Conservation (phyloP, 1,140 invertebrate species). For the Drosophila prosaltans region DNA sequence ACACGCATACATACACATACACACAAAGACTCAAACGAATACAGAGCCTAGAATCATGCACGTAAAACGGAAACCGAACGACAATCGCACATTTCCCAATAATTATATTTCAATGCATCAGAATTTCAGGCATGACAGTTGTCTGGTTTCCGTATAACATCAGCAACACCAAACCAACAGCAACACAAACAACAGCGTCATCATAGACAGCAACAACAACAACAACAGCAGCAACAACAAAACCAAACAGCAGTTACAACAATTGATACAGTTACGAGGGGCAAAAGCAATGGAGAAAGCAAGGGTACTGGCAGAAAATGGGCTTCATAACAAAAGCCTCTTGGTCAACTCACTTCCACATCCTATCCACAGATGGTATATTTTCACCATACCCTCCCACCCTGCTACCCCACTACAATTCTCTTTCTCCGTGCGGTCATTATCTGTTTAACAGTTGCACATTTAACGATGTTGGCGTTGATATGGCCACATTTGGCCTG, state of each 20-base stretch:
- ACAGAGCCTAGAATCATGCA: slow-evolving; percentile 27
- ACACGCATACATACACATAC: background rate
- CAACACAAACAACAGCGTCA: slow-evolving; percentile 24
- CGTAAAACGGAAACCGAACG: slow-evolving; percentile 76
- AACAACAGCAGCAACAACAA: slow-evolving; percentile 18
- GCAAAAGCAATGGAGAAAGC: background rate
- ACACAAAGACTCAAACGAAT: background rate
- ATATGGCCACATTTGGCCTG: slow-evolving; percentile 62
- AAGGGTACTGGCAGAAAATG: slow-evolving; percentile 17
- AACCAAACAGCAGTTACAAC: slow-evolving; percentile 21
- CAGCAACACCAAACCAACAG: slow-evolving; percentile 36
- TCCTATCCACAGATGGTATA: slow-evolving; percentile 1
- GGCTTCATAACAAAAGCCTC: slow-evolving; percentile 49
- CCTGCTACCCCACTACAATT: background rate
- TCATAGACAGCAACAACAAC: slow-evolving; percentile 28
- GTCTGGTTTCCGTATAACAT: slow-evolving; percentile 68
- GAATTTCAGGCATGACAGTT: slow-evolving; percentile 75
- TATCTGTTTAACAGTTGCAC: slow-evolving; percentile 81
- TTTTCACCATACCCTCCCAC: background rate
- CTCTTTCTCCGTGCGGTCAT: slow-evolving; percentile 54
- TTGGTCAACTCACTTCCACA: slow-evolving; percentile 39
- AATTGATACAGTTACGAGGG: slow-evolving; percentile 61
- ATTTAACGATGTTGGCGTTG: slow-evolving; percentile 70
- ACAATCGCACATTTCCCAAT: slow-evolving; percentile 82
- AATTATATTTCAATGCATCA: slow-evolving; percentile 82